Evolutionary conservation across 2,888 invertebrate genomes (phyloP), one percentile per base, ranked within the genome.

Genomic region (Mystacides longicornis): DNA sequence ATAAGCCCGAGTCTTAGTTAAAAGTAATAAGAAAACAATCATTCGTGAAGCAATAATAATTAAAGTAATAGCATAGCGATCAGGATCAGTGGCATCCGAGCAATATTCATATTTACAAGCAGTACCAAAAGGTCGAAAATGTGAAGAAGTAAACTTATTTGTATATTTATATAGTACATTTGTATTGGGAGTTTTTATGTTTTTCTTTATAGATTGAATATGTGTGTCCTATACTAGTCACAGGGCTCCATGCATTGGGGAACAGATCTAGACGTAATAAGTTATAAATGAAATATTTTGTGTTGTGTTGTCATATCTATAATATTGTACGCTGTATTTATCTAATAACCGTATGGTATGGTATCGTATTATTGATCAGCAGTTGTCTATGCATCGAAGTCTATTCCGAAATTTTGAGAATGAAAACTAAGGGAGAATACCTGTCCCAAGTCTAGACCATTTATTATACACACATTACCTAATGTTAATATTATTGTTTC

Each of bases 231-330:
- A 62, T 56, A 59, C 62, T 62, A 62, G 62, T 62, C 62, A 62
- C 60, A 55, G 56, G 46, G 45, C 59, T 55, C 58, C 57, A 51
- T 49, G 18, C 48, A 52, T 58, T 57, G 59, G 58, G 56, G 59
- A 55, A 57, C 61, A 56, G 58, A 55, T 52, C 54, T 56, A 58
- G 55, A 58, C 54, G 51, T 58, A 58, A 59, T 62, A 57, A 60
- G 58, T 58, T 58, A 55, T 55, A 43, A 53, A 47, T 54, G 33
- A 47, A 56, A 60, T 59, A 62, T 57, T 58, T 62, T 62, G 62
- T 62, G 61, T 61, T 61, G 61, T 61, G 60, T 60, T 62, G 62
- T 62, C 62, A 62, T 62, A 62, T 62, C 58, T 60, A 60, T 62
- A 60, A 61, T 60, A 37, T 37, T 37, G 37, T 37, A 37, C 37